Conservation (phyloP, 53 echinoderm and acorn worm genomes). For the Patiria pectinifera region DNA sequence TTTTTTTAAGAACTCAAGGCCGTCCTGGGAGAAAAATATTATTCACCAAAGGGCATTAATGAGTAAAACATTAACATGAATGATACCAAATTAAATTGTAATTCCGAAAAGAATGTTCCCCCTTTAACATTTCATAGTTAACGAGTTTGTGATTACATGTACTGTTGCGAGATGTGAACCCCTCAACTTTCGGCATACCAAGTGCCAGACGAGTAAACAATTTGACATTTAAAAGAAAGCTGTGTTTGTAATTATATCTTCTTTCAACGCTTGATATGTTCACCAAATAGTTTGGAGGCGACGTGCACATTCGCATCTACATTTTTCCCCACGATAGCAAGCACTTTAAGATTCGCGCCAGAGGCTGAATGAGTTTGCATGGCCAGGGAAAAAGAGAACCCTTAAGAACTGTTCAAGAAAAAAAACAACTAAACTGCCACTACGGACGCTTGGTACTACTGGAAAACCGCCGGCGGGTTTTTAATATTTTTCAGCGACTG, state of each 20-base stretch:
- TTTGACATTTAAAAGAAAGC: too few species aligned
- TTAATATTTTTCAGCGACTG: slow-evolving; percentile 48
- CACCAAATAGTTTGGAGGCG: neutral
- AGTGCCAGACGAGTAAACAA: too few species aligned
- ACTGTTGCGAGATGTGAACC: too few species aligned
- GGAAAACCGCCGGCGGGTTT: slow-evolving; percentile 36
- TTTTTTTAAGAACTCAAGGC: neutral
- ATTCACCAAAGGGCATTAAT: neutral
- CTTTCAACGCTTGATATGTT: neutral
- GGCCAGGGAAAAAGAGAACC: neutral
- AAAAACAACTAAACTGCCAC: neutral
- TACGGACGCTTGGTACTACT: neutral
- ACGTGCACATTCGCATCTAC: neutral
- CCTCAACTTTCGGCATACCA: too few species aligned
- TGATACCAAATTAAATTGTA: neutral
- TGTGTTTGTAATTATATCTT: neutral
- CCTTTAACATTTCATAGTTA: too few species aligned
- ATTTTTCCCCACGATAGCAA: neutral
- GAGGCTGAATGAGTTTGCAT: neutral
- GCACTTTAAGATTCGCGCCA: slow-evolving; percentile 6
- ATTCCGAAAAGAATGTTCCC: too few species aligned
- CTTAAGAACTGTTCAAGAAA: neutral
- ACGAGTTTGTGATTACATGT: too few species aligned
- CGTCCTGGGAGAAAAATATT: neutral
- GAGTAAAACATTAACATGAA: neutral